Conservation (phyloP, 2,113 vertebrate species). For the Phalacrocorax brasilianus region DNA sequence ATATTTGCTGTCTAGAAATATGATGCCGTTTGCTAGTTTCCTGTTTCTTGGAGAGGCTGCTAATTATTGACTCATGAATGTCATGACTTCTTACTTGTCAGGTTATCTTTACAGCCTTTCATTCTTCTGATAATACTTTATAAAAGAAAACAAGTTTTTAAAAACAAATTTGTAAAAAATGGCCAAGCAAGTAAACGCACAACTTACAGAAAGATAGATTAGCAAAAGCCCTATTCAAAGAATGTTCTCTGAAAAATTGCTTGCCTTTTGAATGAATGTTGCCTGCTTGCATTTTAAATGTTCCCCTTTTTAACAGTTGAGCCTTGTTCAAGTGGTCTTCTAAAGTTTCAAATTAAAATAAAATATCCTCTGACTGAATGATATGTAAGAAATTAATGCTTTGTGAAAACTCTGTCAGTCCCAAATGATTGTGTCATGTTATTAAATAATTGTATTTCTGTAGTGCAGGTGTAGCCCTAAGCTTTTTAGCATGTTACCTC, state of each 20-base stretch:
- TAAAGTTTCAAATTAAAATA: background rate
- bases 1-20: background rate
- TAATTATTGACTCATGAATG: background rate
- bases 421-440: background rate
- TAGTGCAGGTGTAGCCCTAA: background rate
- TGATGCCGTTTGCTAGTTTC: background rate
- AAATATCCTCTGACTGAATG: background rate
- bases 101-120: background rate
- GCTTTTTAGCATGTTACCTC: background rate
- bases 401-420: background rate
- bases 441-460: background rate
- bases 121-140: background rate
- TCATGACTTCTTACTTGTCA: background rate
- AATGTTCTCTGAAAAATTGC: background rate
- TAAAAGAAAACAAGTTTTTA: background rate
- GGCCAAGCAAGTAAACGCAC: fast-evolving
- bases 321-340: background rate
- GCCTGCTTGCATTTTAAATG: background rate
- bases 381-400: background rate
- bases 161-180: background rate
- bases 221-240: background rate
- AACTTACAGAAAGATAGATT: background rate
- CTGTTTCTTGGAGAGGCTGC: background rate
- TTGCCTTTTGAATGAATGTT: background rate
- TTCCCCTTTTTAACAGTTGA: background rate